Base-by-base conservation (phyloP, 2,888 invertebrate genomes). In the Dicyrtoma fusca region DNA sequence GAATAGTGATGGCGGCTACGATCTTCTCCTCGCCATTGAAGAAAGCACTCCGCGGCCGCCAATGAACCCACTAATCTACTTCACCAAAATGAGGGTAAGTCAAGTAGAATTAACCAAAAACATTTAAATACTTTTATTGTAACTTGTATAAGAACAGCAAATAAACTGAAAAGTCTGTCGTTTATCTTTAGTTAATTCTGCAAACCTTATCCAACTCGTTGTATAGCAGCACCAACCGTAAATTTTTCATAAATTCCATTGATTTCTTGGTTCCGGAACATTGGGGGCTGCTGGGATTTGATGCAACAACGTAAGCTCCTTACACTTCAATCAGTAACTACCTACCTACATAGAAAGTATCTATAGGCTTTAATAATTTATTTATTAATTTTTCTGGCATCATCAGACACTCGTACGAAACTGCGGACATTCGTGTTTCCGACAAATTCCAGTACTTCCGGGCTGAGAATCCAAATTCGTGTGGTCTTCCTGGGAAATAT, bases 401-500 rank as follows among this genome's bases (percentile, higher is more conserved):
- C 17, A n/a, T 5, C 55, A 77, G 77, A 1, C 74, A 77, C 72
- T 72, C 62, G 17, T 75, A 69, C 26, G 45, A 57, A 10, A 65
- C 42, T n/a, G 74, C 77, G 0, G 77, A 75, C 44, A 44, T 79
- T n/a, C 65, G 76, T 45, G 65, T 77, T 17, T 74, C 75, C 1
- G 49, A 55, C 10, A 45, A 69, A 34, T 69, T 69, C 14, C 0
- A 59, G 6, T 26, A 61, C 21, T 74, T 77, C 0, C 51, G 71
- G 17, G 74, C 69, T 1, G 74, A 79, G 47, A 77, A 77, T 70
- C 78, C 79, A 10, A 76, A 78, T 61, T 45, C 73, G 19, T 80
- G 80, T 65, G 79, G 77, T 14, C 21, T 65, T 13, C 66, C 78
- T 0, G 80, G 80, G 47, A 45, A 72, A 11, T 74, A 44, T 45